Evolutionary conservation across 2,113 vertebrate genomes (phyloP).

Genomic region (Atherinomorus stipes): DNA sequence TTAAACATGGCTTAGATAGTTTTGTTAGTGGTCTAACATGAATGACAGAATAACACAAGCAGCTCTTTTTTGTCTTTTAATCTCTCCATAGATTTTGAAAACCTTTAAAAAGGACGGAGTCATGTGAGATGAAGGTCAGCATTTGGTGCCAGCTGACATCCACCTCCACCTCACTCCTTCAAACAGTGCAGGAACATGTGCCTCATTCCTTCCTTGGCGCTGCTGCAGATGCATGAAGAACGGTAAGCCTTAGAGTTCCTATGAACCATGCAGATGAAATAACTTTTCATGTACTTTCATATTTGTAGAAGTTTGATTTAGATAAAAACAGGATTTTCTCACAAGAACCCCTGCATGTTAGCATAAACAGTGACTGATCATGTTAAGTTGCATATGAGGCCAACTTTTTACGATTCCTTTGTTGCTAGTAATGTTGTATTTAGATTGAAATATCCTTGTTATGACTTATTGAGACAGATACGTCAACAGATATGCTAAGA

Average conservation of each 20-base stretch:
- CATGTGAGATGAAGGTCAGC: constrained; percentile 34
- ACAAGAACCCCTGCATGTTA: too few species aligned
- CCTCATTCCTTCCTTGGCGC: constrained; percentile 1
- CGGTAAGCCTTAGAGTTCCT: constrained; percentile 9
- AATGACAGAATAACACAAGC: constrained; percentile 35
- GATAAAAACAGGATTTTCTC: too few species aligned
- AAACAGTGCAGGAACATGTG: not conserved
- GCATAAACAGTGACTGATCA: too few species aligned
- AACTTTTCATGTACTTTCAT: too few species aligned
- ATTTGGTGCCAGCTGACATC: not conserved
- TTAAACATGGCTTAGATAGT: constrained; percentile 19
- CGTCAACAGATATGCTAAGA: not conserved
- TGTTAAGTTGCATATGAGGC: too few species aligned
- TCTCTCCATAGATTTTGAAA: constrained; percentile 14
- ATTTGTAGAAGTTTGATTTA: not conserved
- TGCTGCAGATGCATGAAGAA: constrained; percentile 9
- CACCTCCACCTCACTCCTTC: constrained; percentile 3
- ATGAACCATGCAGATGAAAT: not conserved
- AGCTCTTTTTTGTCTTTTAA: constrained; percentile 5
- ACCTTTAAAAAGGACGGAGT: not conserved
- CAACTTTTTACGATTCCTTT: not conserved
- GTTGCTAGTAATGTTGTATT: not conserved
- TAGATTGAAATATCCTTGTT: not conserved
- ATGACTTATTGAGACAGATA: not conserved
- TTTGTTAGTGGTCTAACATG: constrained; percentile 10